These are phyloP conservation scores for Charina bottae DNA, from an alignment of 2,113 vertebrate species.

Conservation along the genomic window DNA sequence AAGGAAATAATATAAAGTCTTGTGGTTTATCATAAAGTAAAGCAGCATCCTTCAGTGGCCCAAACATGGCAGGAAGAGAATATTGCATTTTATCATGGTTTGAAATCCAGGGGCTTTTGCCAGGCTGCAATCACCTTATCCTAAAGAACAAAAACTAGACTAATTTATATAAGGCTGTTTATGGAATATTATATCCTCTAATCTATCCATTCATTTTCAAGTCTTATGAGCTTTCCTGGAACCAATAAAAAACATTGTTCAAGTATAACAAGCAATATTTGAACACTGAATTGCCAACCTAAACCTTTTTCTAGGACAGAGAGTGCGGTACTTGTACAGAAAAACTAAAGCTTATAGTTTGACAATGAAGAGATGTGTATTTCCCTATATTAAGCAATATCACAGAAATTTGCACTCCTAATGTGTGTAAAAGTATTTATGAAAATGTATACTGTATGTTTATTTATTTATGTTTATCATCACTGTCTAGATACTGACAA, in stretches of 20 bases:
- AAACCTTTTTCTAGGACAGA: background rate
- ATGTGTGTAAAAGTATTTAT: too few relatives aligned
- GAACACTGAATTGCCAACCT: background rate
- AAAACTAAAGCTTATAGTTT: background rate
- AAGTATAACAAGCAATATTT: background rate
- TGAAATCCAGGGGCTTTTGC: background rate
- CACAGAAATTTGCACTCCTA: too few relatives aligned
- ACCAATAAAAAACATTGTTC: background rate
- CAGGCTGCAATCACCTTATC: background rate
- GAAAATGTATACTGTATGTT: too few relatives aligned
- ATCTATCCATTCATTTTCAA: background rate
- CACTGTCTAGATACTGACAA: too few relatives aligned
- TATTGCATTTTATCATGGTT: background rate
- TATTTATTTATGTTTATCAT: too few relatives aligned
- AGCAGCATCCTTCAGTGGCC: background rate
- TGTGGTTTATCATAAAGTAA: background rate
- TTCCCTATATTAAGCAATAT: too few relatives aligned
- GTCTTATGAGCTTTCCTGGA: background rate
- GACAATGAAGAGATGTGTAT: too few relatives aligned
- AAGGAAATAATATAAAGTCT: background rate
- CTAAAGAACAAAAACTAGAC: background rate
- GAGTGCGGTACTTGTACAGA: background rate
- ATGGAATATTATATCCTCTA: background rate
- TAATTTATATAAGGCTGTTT: background rate
- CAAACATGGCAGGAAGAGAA: background rate